Conservation (phyloP, 2,797 vertebrate genomes). For the Dallia pectoralis region DNA sequence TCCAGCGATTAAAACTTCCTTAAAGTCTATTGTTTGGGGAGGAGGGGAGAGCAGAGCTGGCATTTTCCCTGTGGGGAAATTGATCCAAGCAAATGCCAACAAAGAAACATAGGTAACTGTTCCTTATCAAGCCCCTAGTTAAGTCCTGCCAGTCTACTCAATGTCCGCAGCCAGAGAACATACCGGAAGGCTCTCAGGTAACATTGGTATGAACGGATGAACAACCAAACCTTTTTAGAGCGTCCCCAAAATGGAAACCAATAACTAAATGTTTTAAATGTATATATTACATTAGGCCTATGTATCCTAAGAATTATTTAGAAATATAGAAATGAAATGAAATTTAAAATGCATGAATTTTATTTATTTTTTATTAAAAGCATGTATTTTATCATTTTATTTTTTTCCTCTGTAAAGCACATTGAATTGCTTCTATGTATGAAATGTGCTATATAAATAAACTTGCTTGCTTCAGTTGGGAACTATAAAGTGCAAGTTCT, state of each 20-base stretch:
- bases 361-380: too few species aligned
- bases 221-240: neutral
- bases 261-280: too few species aligned
- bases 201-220: neutral
- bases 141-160: neutral
- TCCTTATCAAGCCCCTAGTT: conserved; percentile 1
- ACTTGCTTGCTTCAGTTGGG: too few species aligned
- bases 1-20: conserved; percentile 20
- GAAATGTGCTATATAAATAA: too few species aligned
- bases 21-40: conserved; percentile 7
- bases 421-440: too few species aligned
- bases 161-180: neutral
- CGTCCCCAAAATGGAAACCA: neutral
- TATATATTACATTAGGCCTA: too few species aligned
- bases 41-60: neutral
- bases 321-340: too few species aligned
- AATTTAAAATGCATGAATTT: too few species aligned
- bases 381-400: too few species aligned
- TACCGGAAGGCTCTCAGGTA: neutral
- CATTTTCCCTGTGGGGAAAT: conserved; percentile 2
- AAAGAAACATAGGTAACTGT: conserved; percentile 8
- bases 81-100: conserved; percentile 4
- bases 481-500: neutral
- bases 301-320: too few species aligned
- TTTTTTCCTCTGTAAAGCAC: too few species aligned